Conservation (phyloP, 2,113 vertebrate genomes). For the Phainopepla nitens region DNA sequence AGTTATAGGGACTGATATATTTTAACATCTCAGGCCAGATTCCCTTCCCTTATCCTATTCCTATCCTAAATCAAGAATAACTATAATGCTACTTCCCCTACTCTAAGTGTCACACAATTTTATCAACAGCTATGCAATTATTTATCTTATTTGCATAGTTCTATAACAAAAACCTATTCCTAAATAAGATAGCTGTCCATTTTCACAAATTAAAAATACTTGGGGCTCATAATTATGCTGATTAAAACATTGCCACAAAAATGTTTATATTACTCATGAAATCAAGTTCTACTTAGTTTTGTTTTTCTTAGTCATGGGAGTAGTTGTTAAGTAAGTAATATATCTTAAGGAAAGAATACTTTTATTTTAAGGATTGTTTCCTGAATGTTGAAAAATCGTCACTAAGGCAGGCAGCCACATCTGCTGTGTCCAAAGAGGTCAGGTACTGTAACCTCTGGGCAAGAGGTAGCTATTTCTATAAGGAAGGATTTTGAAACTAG, state of each 20-base stretch:
- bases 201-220: neutral
- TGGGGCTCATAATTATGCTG: neutral
- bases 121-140: neutral
- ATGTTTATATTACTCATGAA: neutral
- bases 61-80: neutral
- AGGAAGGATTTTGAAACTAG: neutral
- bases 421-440: neutral
- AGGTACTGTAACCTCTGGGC: neutral
- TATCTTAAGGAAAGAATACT: neutral
- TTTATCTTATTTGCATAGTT: neutral
- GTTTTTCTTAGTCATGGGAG: neutral
- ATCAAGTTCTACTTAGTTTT: neutral
- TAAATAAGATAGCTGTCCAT: neutral
- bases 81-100: neutral
- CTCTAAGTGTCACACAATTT: neutral
- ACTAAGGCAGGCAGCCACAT: neutral
- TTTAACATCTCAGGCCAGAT: neutral
- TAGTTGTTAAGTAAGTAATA: neutral
- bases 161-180: neutral
- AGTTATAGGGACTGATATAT: neutral
- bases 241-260: neutral
- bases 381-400: neutral
- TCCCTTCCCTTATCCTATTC: neutral
- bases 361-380: neutral
- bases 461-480: neutral